phyloP scores from a whole-genome alignment of 2,888 invertebrate genomes.

The Napeogenes inachia region DNA sequence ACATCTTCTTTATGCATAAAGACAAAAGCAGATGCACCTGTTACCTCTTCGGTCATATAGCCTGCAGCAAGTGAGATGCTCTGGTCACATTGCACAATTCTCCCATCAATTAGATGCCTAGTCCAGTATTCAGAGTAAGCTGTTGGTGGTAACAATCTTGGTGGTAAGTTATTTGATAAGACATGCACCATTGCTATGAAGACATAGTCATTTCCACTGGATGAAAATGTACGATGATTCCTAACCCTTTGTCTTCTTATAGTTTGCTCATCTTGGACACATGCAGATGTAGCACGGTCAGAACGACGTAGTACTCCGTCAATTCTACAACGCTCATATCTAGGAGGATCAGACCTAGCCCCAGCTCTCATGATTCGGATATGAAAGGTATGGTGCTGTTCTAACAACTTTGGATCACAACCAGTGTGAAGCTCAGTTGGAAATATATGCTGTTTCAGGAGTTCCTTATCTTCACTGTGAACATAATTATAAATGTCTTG shows the following conservation, averaged over 20 bases:
- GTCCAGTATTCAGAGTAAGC: slow-evolving; percentile 92
- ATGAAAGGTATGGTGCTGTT: slow-evolving; percentile 76
- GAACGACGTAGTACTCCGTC: slow-evolving; percentile 80
- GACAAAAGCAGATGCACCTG: slow-evolving; percentile 91
- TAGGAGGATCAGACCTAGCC: slow-evolving; percentile 82
- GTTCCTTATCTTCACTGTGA: slow-evolving; percentile 89
- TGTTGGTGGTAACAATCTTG: slow-evolving; percentile 75
- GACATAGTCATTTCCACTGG: slow-evolving; percentile 80
- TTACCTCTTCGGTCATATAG: slow-evolving; percentile 92
- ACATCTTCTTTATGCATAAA: slow-evolving; percentile 95
- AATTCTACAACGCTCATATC: slow-evolving; percentile 83
- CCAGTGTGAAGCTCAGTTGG: slow-evolving; percentile 70
- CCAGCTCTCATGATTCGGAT: slow-evolving; percentile 81
- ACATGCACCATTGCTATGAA: slow-evolving; percentile 86
- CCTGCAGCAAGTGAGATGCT: slow-evolving; percentile 92
- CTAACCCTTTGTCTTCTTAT: slow-evolving; percentile 72
- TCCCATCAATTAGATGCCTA: slow-evolving; percentile 91
- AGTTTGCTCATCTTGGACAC: slow-evolving; percentile 71
- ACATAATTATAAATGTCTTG: slow-evolving; percentile 91
- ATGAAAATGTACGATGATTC: slow-evolving; percentile 70
- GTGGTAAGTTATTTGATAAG: slow-evolving; percentile 76
- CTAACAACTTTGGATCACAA: slow-evolving; percentile 53
- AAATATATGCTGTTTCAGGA: slow-evolving; percentile 82
- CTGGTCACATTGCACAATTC: slow-evolving; percentile 93
- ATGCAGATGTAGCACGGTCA: slow-evolving; percentile 75